Evolutionary conservation across 2,888 invertebrate species (phyloP).

Genomic region (Drosophila planitibia): DNA sequence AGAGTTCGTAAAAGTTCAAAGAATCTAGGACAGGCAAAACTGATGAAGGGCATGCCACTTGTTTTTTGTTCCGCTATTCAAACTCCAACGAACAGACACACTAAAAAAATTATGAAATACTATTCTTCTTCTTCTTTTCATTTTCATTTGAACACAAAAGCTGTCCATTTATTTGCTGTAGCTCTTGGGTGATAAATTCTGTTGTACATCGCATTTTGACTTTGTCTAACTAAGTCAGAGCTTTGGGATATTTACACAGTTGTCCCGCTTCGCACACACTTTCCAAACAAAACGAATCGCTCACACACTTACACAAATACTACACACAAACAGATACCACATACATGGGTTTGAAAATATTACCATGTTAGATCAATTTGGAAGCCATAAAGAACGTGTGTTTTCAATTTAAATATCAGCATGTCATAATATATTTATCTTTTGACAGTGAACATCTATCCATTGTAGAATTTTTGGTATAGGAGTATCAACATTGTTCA

Average conservation of each 20-base stretch:
- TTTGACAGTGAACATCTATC: constrained; percentile 29
- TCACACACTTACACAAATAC: constrained; percentile 10
- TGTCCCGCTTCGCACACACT: constrained; percentile 40
- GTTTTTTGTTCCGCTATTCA: constrained; percentile 15
- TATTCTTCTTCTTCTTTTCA: constrained; percentile 1
- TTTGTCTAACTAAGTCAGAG: constrained; percentile 58
- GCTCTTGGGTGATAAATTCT: constrained; percentile 26
- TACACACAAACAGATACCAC: neutral
- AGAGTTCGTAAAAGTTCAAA: constrained; percentile 49
- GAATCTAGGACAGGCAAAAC: constrained; percentile 9
- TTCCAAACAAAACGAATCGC: neutral
- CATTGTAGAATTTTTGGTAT: constrained; percentile 9
- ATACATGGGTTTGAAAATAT: constrained; percentile 8
- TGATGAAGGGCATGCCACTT: constrained; percentile 8
- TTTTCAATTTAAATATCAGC: constrained; percentile 65
- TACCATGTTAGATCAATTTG: constrained; percentile 24
- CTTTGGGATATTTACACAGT: constrained; percentile 68
- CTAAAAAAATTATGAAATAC: constrained; percentile 14
- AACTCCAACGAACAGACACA: constrained; percentile 9
- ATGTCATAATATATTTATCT: constrained; percentile 47
- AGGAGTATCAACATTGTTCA: constrained; percentile 12
- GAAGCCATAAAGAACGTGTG: constrained; percentile 48
- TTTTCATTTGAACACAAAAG: constrained; percentile 32
- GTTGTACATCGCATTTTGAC: constrained; percentile 31
- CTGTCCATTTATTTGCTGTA: constrained; percentile 37